These are phyloP conservation scores for Syrrhaptes paradoxus DNA, from an alignment of 2,113 vertebrate genomes.

Conservation along the genomic window DNA sequence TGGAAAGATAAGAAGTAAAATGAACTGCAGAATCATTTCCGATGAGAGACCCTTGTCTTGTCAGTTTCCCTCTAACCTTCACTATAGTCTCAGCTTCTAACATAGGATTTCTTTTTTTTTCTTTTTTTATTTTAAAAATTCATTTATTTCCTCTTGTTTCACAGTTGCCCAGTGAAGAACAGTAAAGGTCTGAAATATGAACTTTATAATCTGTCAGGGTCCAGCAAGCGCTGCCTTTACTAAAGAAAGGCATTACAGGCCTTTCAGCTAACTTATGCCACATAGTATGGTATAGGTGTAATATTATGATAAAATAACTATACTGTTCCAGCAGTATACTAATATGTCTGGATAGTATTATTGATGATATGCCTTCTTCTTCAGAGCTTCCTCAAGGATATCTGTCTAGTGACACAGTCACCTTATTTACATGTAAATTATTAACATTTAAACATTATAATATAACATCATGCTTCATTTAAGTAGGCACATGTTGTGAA, in stretches of 20 bases:
- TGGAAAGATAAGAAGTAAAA: not conserved
- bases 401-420: not conserved
- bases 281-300: accelerated
- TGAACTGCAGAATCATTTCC: not conserved
- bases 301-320: not conserved
- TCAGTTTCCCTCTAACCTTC: not conserved
- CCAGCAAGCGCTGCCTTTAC: not conserved
- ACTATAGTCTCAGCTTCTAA: not conserved
- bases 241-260: not conserved
- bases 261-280: not conserved
- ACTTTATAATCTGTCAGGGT: not conserved
- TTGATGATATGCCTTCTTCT: not conserved
- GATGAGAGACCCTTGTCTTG: not conserved
- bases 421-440: not conserved
- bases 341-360: not conserved
- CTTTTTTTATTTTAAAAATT: not conserved
- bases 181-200: not conserved
- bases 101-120: not conserved
- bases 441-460: not conserved
- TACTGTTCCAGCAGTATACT: not conserved
- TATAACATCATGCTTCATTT: not conserved
- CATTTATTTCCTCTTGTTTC: not conserved
- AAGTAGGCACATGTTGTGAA: not conserved
- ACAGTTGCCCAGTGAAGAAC: not conserved
- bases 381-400: not conserved